Evolutionary conservation across 2,888 invertebrate species (phyloP), one percentile per base, ranked within the genome.

Genomic region (Rotaria macrura): DNA sequence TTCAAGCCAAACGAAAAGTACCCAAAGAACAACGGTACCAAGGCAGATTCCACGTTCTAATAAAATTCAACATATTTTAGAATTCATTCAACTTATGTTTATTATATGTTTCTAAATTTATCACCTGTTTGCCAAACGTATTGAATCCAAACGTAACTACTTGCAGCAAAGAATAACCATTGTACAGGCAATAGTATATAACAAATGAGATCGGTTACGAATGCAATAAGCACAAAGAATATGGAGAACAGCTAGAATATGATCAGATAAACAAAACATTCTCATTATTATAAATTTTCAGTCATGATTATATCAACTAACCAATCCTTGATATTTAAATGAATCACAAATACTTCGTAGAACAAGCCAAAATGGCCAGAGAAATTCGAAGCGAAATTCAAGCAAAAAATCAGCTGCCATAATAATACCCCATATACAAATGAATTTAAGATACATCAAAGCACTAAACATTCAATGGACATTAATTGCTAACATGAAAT

Each of bases 91-190:
- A n/a, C n/a, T n/a, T n/a, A n/a, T n/a, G n/a, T n/a, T n/a, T n/a
- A n/a, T n/a, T n/a, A n/a, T n/a, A n/a, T n/a, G 20, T 43, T 25
- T 84, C 47, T 17, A 55, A 84, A 20, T 23, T 25, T 29, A 12
- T 92, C 91, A 95, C 96, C 96, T 93, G 96, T 95, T 92, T 96
- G 95, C 96, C 96, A 97, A 88, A 97, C 95, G 91, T 96, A 96
- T 92, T 97, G 97, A 90, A 97, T 95, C 97, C 97, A 98, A 88
- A 98, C 97, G 92, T 97, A 98, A 90, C 97, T 97, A 92, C 96
- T 96, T 89, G 97, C 97, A 87, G 95, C 95, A 91, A 98, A 97
- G 92, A 97, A 96, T 91, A 97, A 93, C 94, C 96, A 96, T 92
- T 97, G 95, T 89, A 97, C 94, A 88, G 98, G 98, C 93, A 99